Percentiles rank a stretch among this genome's conserved stretches.
These are phyloP conservation scores for Adineta ricciae DNA, from an alignment of 2,888 invertebrate species.

Conservation along the genomic window DNA sequence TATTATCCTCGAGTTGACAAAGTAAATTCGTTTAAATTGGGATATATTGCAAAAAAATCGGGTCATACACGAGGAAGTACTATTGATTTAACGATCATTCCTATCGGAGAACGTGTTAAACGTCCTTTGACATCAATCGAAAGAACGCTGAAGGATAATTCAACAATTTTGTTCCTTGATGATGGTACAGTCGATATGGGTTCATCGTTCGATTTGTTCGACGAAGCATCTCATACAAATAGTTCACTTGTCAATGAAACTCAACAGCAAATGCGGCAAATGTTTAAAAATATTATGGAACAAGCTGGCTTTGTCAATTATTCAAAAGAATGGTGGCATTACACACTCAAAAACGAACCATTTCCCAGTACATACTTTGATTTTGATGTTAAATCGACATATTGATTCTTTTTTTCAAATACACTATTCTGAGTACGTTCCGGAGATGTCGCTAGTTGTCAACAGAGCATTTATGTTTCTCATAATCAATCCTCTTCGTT, in stretches of 20 bases:
- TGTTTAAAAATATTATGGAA: constrained; percentile 17
- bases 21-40: neutral
- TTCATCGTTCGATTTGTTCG: constrained; percentile 24
- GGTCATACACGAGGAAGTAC: constrained; percentile 25
- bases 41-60: constrained; percentile 21
- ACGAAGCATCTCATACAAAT: constrained; percentile 9
- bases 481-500: no score
- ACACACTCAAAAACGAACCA: constrained; percentile 23
- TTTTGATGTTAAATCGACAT: constrained; percentile 19
- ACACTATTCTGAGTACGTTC: no score
- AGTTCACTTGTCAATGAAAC: neutral
- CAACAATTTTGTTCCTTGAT: constrained; percentile 17
- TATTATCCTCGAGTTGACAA: constrained; percentile 23
- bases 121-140: neutral
- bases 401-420: neutral
- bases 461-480: no score
- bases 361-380: constrained; percentile 25
- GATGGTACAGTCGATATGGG: constrained; percentile 26
- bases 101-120: neutral
- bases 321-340: constrained; percentile 26
- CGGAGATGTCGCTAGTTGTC: no score
- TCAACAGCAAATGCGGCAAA: neutral
- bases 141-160: neutral
- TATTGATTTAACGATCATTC: constrained; percentile 21
- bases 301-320: constrained; percentile 23